Evolutionary conservation across 2,797 vertebrate species (phyloP), one percentile per base, ranked within the genome.

Genomic region (Etheostoma perlongum): DNA sequence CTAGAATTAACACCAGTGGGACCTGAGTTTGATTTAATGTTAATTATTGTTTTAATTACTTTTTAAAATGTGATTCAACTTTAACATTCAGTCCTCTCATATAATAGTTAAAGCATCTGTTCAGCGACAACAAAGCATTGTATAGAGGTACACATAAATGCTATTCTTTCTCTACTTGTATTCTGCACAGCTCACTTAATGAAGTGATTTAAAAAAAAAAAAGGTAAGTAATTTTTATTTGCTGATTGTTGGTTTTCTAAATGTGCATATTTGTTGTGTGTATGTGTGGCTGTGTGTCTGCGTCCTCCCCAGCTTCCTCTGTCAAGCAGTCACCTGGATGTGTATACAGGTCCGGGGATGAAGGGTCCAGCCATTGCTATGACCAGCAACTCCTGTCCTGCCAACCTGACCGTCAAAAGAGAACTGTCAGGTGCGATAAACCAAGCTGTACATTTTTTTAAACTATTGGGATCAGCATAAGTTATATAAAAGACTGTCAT

Each of bases 371-470:
- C 96, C 52, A 96, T 99, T 0, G 96, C 96, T 3, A 97, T 98
- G 95, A 99, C 98, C 86, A 99, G 98, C 91, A 99, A 97, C 94
- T 99, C 98, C 90, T 99, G 98, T 84, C 98, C 98, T 0, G 97
- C 98, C 0, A 97, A 98, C 81, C 94, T 99, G 82, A 96, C 97
- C 76, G 94, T 99, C 93, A 99, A 99, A 92, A 94, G 96, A 79
- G 98, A 99, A 47, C 88, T 98, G 82, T 94, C 96, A 94, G 97
- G 97, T 98, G 95, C 72, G 82, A 44, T 74, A 42, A 18, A 63
- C 48, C 2, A 14, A 5, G 3, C 48, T 68, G 49, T 74, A 0
- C 23, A 61, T 36, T 49, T 40, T 49, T 40, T 40, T 40, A 40
- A 27, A 67, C 53, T 36, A 4, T 36, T 21, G 51, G 16, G 16